Evolutionary conservation across 2,888 invertebrate genomes (phyloP), one percentile per base, ranked within the genome.

Genomic region (Adelphocoris suturalis): DNA sequence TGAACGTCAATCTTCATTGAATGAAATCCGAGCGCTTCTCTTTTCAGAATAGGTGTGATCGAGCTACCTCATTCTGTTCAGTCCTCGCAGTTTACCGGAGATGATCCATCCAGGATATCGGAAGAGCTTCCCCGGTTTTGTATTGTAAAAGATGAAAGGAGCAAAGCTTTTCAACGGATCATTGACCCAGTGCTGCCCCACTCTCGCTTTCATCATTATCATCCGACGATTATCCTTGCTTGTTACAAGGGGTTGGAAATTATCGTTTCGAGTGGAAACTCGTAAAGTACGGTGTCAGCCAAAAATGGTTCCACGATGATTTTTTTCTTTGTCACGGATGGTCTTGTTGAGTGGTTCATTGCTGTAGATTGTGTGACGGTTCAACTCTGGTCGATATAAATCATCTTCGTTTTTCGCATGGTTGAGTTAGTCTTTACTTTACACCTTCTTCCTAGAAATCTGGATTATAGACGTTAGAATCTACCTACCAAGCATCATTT

Each of bases 101-200:
- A 82, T 52, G 82, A 82, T 11, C 52, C 23, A 13, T 81, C n/a
- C 48, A 52, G 82, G 82, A 23, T 47, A 78, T 78, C 78, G 47
- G 19, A 52, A 47, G 82, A 52, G 52, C 82, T 82, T 48, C 52
- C 48, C 52, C 19, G 13, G 14, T n/a, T 27, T 27, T 28, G 47
- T 48, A 48, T 82, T 81, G 47, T 82, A 27, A 14, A 52, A 82
- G 48, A 82, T 82, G 82, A 82, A 82, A 82, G 81, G 48, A 12
- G 27, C 52, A 9, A 52, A 52, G 82, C 19, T 82, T 52, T 82
- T 82, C 82, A 82, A 52, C 52, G 82, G 82, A 82, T 82, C 23
- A 52, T 82, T 82, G 82, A 82, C 82, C 82, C 52, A 82, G 52
- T 82, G 82, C 48, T 27, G 23, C 52, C 82, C 47, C 19, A 37